Evolutionary conservation across 1,140 invertebrate species (phyloP).

Genomic region (Drosophila yakuba): DNA sequence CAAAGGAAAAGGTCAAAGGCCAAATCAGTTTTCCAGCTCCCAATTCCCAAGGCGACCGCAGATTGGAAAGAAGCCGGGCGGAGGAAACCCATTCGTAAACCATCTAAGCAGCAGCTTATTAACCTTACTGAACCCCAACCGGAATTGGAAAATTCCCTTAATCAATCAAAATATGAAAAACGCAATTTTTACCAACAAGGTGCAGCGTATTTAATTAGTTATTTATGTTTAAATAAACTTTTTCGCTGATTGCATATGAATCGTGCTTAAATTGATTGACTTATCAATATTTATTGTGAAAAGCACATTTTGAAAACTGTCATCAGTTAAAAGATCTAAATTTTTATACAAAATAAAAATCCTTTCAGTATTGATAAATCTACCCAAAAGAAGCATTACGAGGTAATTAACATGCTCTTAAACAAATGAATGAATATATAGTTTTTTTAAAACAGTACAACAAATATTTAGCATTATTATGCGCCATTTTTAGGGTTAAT

Average conservation of each 20-base stretch:
- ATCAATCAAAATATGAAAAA: conserved; percentile 54
- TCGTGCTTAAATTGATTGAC: too few relatives aligned
- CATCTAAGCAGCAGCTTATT: conserved; percentile 35
- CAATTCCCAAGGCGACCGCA: conserved; percentile 43
- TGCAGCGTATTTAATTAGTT: conserved; percentile 35
- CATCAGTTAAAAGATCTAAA: too few relatives aligned
- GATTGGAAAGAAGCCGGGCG: neutral
- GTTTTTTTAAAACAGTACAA: too few relatives aligned
- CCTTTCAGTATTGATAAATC: too few relatives aligned
- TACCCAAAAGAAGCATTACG: too few relatives aligned
- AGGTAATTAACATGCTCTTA: too few relatives aligned
- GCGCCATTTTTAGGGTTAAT: too few relatives aligned
- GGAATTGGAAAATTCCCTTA: conserved; percentile 8
- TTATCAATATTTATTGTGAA: too few relatives aligned
- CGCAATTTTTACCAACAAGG: conserved; percentile 11
- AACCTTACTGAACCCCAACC: conserved; percentile 11
- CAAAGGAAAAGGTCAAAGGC: conserved; percentile 38
- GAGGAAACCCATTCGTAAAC: conserved; percentile 24
- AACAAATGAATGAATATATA: too few relatives aligned
- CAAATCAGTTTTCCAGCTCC: conserved; percentile 17
- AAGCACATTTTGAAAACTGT: too few relatives aligned
- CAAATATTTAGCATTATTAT: too few relatives aligned
- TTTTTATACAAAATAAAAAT: too few relatives aligned
- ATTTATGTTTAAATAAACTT: conserved; percentile 12
- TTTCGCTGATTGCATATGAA: neutral